Conservation (phyloP, 2,113 vertebrate species). For the Ranitomeya imitator region DNA sequence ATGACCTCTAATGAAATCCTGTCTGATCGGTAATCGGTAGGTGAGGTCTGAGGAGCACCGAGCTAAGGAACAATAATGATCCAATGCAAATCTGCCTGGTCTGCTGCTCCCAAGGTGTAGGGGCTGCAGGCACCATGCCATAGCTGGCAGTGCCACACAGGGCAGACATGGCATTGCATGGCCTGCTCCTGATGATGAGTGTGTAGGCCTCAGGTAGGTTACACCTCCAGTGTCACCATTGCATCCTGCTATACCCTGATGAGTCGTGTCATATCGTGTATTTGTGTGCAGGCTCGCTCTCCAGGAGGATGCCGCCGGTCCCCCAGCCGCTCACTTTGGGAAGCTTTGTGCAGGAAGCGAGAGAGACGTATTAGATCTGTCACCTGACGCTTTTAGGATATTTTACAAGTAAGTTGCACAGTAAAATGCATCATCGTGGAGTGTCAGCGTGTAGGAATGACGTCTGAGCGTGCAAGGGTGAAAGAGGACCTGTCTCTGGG, state of each 20-base stretch:
- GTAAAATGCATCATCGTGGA: not conserved
- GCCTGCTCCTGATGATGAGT: too few species aligned
- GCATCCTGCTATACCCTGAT: too few species aligned
- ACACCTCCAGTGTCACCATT: too few species aligned
- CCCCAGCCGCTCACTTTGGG: not conserved
- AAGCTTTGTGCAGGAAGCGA: not conserved
- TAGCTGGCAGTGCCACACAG: not conserved
- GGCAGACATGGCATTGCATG: not conserved
- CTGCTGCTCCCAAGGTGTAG: not conserved
- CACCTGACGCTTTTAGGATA: not conserved
- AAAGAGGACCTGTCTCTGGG: too few species aligned
- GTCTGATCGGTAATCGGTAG: not conserved
- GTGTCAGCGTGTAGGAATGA: too few species aligned
- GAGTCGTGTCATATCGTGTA: not conserved
- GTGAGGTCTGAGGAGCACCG: not conserved
- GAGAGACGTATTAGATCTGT: not conserved
- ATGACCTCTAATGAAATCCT: constrained; percentile 25
- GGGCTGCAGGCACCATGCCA: not conserved
- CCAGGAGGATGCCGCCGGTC: not conserved
- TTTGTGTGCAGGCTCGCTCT: not conserved
- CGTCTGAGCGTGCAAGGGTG: too few species aligned
- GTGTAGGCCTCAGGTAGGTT: too few species aligned
- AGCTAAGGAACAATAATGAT: not conserved
- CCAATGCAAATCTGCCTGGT: too few species aligned
- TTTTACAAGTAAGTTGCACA: not conserved